These are phyloP conservation scores for Armadillidium nasatum DNA, from an alignment of 1,140 invertebrate genomes.

Conservation along the genomic window DNA sequence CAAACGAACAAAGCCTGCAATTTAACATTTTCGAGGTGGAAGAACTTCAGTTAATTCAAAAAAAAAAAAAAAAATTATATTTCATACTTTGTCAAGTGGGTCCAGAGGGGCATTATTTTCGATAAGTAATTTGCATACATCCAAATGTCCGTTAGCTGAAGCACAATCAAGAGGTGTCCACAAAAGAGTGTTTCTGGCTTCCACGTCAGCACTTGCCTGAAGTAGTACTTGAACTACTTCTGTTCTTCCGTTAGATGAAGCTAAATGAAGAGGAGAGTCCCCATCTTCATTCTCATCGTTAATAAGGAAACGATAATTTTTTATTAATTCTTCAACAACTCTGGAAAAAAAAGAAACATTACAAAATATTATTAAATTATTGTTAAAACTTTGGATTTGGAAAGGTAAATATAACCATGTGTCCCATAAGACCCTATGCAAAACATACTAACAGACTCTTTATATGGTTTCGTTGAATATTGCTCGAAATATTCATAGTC, in stretches of 20 bases:
- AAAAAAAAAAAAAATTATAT: neutral
- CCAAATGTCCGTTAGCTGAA: conserved; percentile 52
- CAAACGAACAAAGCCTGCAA: no score
- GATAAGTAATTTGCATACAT: conserved; percentile 50
- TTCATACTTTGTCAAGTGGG: conserved; percentile 43
- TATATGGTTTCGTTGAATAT: no score
- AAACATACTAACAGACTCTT: no score
- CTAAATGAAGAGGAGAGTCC: conserved; percentile 54
- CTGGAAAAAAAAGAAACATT: conserved; percentile 32
- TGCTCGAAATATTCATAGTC: no score
- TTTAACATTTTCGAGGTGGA: no score
- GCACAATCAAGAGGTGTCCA: conserved; percentile 57
- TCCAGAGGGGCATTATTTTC: conserved; percentile 47
- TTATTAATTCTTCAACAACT: conserved; percentile 50
- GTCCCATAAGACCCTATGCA: no score
- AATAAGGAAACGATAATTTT: conserved; percentile 49
- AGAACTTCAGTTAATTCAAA: no score
- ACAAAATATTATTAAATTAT: no score
- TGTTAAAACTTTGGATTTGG: no score
- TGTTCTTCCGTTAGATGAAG: conserved; percentile 66
- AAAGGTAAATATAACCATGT: no score
- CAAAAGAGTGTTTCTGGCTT: conserved; percentile 51
- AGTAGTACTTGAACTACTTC: conserved; percentile 58
- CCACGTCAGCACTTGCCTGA: conserved; percentile 52
- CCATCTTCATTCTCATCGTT: conserved; percentile 49